Base-by-base conservation (phyloP, 2,888 invertebrate genomes). In the Aphodius granarius region DNA sequence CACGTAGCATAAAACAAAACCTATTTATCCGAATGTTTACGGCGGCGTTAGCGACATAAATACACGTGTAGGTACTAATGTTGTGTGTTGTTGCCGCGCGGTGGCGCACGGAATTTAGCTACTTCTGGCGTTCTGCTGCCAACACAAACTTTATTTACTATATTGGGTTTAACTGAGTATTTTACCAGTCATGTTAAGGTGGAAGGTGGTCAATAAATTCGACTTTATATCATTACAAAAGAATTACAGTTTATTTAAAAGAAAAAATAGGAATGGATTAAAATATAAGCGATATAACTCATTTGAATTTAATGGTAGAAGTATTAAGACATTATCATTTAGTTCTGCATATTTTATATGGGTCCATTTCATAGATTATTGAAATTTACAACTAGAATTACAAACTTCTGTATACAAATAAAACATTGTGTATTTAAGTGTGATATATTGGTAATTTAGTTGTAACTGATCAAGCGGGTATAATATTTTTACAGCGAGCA, bases 21-120 rank as follows among this genome's bases (percentile, higher is more conserved):
- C 74, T 75, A 77, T 75, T 76, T 76, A 77, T 77, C 74, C 71
- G 73, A 77, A 77, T 75, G 77, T 77, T 77, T 77, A 77, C 72
- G 73, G 74, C 72, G 43, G 17, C 71, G 72, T 72, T 74, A 66
- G 19, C 66, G 23, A 17, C 64, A 22, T 73, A 72, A 63, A 72
- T 72, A 72, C 63, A 16, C 18, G 18, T 19, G 72, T n/a, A n/a
- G n/a, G n/a, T 63, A 4, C n/a, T 63, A 15, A 18, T 62, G 64
- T 18, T 72, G 63, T 72, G 68, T 72, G 23, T 66, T 66, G 66
- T 66, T 66, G 21, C 21, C 66, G 21, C 21, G 20, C 15, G 20
- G 66, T 66, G 43, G 43, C 43, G 43, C 43, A 9, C 43, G 9
- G 43, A 43, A 1, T 13, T 6, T 43, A 6, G 43, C 43, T 3